Evolutionary conservation across 2,888 invertebrate genomes (phyloP).

Genomic region (Sesamia inferens): DNA sequence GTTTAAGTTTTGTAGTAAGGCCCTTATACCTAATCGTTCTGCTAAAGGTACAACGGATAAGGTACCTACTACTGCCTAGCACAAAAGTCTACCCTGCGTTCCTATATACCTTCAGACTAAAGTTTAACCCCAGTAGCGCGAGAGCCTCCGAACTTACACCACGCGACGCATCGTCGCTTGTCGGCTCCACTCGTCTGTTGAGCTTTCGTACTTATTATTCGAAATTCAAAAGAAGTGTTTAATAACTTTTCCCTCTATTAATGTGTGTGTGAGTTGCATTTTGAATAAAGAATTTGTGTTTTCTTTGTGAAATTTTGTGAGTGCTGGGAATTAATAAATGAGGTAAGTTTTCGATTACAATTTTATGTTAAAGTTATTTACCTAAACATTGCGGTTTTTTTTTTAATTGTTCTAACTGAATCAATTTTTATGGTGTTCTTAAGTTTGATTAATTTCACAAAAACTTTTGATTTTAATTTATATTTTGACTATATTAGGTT

Average conservation of each 20-base stretch:
- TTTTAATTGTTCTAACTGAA: neutral
- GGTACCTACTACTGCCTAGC: no score
- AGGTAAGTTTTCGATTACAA: slow-evolving; percentile 21
- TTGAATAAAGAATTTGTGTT: slow-evolving; percentile 31
- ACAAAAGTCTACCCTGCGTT: neutral
- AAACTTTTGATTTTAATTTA: neutral
- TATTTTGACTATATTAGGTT: neutral
- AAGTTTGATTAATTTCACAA: neutral
- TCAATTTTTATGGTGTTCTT: neutral
- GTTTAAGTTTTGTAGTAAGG: no score
- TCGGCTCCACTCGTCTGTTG: neutral
- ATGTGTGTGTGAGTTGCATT: slow-evolving; percentile 19
- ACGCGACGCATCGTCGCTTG: slow-evolving; percentile 24
- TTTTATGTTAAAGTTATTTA: neutral
- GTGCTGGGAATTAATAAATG: neutral
- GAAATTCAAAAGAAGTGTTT: slow-evolving; percentile 24
- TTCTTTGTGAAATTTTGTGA: slow-evolving; percentile 35
- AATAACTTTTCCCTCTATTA: neutral
- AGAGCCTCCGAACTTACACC: slow-evolving; percentile 6
- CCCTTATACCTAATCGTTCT: neutral
- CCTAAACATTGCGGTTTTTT: no score
- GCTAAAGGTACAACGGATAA: neutral
- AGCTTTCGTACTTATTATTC: slow-evolving; percentile 28
- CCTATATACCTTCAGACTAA: neutral
- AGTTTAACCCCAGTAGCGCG: slow-evolving; percentile 48